Evolutionary conservation across 2,113 vertebrate species (phyloP), one percentile per base, ranked within the genome.

Genomic region (Malurus elegans): DNA sequence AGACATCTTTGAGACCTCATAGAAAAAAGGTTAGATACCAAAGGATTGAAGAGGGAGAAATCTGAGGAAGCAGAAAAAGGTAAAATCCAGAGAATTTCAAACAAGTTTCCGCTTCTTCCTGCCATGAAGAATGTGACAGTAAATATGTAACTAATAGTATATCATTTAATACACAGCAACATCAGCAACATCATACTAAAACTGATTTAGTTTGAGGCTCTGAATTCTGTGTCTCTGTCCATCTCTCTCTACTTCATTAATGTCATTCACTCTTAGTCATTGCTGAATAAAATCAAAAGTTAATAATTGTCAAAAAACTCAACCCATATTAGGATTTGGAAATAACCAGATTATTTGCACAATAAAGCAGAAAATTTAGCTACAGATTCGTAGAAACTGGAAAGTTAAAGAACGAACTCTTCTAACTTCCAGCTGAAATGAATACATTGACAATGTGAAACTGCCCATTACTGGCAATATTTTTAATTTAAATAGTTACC

Each of bases 131-230:
- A 79, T 45, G 23, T 42, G 82, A 85, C 71, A 90, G 69, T 93
- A 95, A 96, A 86, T 95, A 67, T 75, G 17, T 96, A 97, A 97
- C 94, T 96, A 96, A 62, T 78, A 91, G 81, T 31, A 32, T 91
- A 70, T 95, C 14, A 70, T 61, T 94, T 93, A 89, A 88, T 78
- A 51, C 65, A 71, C 11, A 58, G 85, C n/a, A 96, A 69, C 21
- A 62, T 92, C 91, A 86, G 75, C 69, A n/a, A n/a, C 38, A 38
- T 38, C 38, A 38, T 38, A 11, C 38, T 38, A 38, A 38, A 38
- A 38, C 38, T 38, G 38, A 38, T 38, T 38, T 38, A 38, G 38
- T 96, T 45, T 72, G 14, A 96, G 89, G 17, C 29, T 48, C 25
- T 34, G 26, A 86, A 64, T 87, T 91, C 42, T 71, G 31, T 86